phyloP scores from a whole-genome alignment of 2,888 invertebrate genomes.

The Bombylius discolor region DNA sequence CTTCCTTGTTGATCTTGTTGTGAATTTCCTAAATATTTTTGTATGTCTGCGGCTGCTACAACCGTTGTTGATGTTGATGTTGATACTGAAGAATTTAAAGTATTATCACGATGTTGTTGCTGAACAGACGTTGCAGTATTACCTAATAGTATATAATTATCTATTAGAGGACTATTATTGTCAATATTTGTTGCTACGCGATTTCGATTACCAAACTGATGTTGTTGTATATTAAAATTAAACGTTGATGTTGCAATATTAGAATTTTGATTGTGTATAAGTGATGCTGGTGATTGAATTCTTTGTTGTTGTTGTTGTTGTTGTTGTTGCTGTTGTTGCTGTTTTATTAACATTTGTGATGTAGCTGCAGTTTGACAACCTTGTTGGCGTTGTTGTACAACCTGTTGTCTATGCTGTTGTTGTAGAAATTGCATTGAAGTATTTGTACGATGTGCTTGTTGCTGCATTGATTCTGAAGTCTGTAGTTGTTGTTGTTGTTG shows the following conservation, averaged over 20 bases:
- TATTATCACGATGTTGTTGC: conserved; percentile 1
- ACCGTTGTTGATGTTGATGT: conserved; percentile 26
- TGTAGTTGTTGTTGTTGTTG: neutral
- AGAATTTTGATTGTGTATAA: neutral
- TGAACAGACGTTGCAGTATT: neutral
- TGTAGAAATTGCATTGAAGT: neutral
- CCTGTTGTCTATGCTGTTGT: neutral
- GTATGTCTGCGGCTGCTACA: conserved; percentile 20
- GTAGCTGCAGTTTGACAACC: conserved; percentile 2
- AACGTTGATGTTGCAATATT: neutral
- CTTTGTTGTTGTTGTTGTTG: neutral
- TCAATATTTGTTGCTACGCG: neutral
- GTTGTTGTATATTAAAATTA: neutral
- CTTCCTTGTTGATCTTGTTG: conserved; percentile 11
- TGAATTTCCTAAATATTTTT: conserved; percentile 12
- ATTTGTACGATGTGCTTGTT: neutral
- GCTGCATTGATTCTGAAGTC: neutral
- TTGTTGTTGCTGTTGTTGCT: neutral
- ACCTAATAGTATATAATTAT: neutral
- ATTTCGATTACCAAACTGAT: neutral
- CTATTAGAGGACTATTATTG: neutral
- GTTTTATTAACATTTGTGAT: neutral
- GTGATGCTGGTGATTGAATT: neutral
- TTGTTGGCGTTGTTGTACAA: conserved; percentile 1
- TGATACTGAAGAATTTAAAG: conserved; percentile 23